These are phyloP conservation scores for Nebria ingens DNA, from an alignment of 1,140 invertebrate genomes.

Conservation along the genomic window DNA sequence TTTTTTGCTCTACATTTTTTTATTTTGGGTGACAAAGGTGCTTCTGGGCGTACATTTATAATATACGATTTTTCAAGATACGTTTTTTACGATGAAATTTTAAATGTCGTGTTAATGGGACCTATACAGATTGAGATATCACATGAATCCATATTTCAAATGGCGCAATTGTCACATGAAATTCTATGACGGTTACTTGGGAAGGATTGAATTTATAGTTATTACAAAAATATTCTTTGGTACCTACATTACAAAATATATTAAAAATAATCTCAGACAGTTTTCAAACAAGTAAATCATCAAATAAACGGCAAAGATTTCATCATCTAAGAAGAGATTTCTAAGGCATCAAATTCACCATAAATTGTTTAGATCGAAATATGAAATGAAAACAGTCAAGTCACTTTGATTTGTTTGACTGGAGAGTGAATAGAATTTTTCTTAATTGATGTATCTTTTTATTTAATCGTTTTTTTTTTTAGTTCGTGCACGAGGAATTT, in stretches of 20 bases:
- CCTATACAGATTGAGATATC: conserved; percentile 9
- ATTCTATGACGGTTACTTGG: not conserved
- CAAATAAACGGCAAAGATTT: not conserved
- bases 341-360: no score
- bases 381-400: no score
- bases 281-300: not conserved
- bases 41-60: conserved; percentile 4
- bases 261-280: not conserved
- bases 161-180: not conserved
- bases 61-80: conserved; percentile 9
- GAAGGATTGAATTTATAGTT: not conserved
- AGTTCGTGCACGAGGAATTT: no score
- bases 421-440: no score
- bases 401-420: no score
- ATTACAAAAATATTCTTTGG: not conserved
- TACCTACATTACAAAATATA: no score
- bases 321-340: no score
- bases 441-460: no score
- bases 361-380: no score
- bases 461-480: no score
- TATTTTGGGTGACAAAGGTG: conserved; percentile 8
- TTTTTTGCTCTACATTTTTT: not conserved
- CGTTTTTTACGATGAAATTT: not conserved
- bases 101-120: conserved; percentile 6
- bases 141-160: not conserved